Evolutionary conservation across 2,888 invertebrate genomes (phyloP).

Genomic region (Ochlodes sylvanus): DNA sequence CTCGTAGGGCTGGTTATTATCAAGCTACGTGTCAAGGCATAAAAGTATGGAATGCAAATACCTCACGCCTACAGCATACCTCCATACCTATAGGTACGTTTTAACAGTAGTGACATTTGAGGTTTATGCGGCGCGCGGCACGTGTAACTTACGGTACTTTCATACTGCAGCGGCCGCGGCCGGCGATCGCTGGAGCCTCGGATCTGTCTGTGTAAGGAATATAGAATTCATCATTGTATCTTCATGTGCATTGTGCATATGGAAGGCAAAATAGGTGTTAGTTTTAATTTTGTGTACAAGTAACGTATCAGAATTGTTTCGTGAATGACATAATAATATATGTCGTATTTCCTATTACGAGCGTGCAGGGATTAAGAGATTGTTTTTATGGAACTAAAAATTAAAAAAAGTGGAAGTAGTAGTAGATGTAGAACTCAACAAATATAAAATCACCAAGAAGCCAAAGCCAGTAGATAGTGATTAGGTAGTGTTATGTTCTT

Average conservation of each 20-base stretch:
- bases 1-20: background rate
- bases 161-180: constrained; percentile 51
- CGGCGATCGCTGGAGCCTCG: constrained; percentile 6
- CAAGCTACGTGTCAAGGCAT: background rate
- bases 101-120: constrained; percentile 36
- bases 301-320: too few relatives aligned
- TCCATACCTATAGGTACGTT: constrained; percentile 13
- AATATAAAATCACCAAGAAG: too few relatives aligned
- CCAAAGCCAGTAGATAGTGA: too few relatives aligned
- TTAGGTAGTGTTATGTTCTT: too few relatives aligned
- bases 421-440: too few relatives aligned
- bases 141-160: constrained; percentile 70
- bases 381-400: too few relatives aligned
- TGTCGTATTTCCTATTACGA: too few relatives aligned
- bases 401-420: too few relatives aligned
- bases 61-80: background rate
- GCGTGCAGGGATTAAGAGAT: too few relatives aligned
- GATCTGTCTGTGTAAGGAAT: constrained; percentile 10
- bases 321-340: too few relatives aligned
- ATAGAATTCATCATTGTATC: constrained; percentile 17
- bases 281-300: too few relatives aligned
- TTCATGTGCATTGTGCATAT: constrained; percentile 1
- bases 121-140: constrained; percentile 42
- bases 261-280: constrained; percentile 3
- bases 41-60: constrained; percentile 1